A percentile compares a stretch with the other conserved stretches of the same genome.
Evolutionary conservation across 64 coral and sea anemone genomes (phyloP).

Genomic region (Pocillopora verrucosa): DNA sequence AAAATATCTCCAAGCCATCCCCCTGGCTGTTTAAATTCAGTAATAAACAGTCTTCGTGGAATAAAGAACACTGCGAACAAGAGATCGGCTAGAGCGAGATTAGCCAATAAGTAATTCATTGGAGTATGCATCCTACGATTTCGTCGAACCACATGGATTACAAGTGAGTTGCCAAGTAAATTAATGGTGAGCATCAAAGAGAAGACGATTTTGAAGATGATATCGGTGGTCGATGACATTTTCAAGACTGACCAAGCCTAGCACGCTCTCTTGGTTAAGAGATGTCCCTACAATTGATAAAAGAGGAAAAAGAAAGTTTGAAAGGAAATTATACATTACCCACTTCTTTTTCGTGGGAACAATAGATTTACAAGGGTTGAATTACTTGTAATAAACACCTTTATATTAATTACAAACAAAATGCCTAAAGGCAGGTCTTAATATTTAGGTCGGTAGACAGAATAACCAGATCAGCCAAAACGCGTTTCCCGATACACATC

Average conservation of each 20-base stretch:
- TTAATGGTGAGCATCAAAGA: conserved; percentile 10
- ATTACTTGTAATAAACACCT: no score
- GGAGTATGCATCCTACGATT: conserved; percentile 9
- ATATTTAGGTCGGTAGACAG: no score
- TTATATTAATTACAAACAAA: no score
- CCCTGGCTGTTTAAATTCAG: conserved; percentile 1
- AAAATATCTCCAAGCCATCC: conserved; percentile 14
- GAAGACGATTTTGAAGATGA: neutral
- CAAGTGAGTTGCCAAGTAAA: conserved; percentile 1
- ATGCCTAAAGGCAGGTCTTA: no score
- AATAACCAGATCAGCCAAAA: no score
- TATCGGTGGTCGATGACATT: neutral
- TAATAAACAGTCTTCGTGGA: conserved; percentile 6
- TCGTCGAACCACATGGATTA: neutral
- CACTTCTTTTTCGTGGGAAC: no score
- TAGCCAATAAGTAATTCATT: conserved; percentile 27
- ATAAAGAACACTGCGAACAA: neutral
- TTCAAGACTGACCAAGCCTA: neutral
- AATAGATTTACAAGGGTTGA: no score
- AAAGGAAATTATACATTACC: neutral
- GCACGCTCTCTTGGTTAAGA: neutral
- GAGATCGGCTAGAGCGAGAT: conserved; percentile 29
- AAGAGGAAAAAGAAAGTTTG: neutral
- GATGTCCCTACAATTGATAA: neutral
- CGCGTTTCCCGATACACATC: no score